Evolutionary conservation across 2,797 vertebrate genomes (phyloP), one percentile per base, ranked within the genome.

Genomic region (Brachyrhaphis roseni): DNA sequence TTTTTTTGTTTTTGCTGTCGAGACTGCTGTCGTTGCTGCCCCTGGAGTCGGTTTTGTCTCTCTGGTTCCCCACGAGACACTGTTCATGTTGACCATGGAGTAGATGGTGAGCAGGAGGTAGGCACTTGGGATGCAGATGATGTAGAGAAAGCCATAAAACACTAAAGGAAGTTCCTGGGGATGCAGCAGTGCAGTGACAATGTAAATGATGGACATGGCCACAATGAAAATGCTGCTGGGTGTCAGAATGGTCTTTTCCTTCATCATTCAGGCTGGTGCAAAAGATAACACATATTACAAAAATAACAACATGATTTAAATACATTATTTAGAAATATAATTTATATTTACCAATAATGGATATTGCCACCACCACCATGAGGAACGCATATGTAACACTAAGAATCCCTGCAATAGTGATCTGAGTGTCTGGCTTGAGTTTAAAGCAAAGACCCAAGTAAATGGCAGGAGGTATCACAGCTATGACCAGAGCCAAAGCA

Each of bases 51-150:
- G 18, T 2, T 75, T 77, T 0, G 62, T 74, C 85, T 95, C 95
- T 34, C 94, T 89, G n/a, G 94, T 95, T 28, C 95, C 94, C 94
- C 94, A 95, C 23, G 94, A 95, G 49, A 95, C 89, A 1, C 93
- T 88, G 91, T 94, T 93, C 94, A 95, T 91, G 84, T 95, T 95
- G 74, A 92, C 90, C 86, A 95, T 90, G 57, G 92, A 88, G 85
- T 95, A 95, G 75, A 95, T 94, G 43, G 62, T 72, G 55, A 95
- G 85, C 36, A 95, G 86, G 6, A 95, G 84, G 77, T 94, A 95
- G 20, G 87, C 91, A 5, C 92, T 94, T 28, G 94, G 95, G 43
- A 94, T 87, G 79, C 84, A 90, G 72, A 95, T 3, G 39, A 94
- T 82, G 84, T 95, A 95, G 26, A 95, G 72, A 0, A 93, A 10